Base-by-base conservation (phyloP, 2,888 invertebrate species). In the Metallyticus violacea region DNA sequence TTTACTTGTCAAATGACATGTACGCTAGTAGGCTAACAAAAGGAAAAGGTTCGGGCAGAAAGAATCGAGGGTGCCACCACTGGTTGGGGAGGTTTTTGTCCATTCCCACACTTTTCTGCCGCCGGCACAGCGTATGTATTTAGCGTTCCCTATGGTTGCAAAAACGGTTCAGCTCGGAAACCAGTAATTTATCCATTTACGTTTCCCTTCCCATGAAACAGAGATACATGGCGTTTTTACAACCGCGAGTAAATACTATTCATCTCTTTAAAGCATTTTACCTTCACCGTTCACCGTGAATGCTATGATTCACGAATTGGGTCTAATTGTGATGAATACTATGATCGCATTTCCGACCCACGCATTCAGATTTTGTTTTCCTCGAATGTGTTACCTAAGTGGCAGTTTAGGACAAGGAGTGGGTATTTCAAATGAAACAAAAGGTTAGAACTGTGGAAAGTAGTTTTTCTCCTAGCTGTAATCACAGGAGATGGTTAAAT, bases 51-150 rank as follows among this genome's bases (percentile, higher is more conserved):
- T 62, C 15, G 40, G 22, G 40, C 40, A 62, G 40, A 62, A 62
- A 62, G 40, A 62, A 62, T 62, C 40, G 40, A 22, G 40, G 40
- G 40, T 62, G 40, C 40, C 15, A 62, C 40, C 40, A 62, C 40
- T 62, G 40, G 40, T 15, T 22, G 40, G 40, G 40, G 22, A 22
- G 40, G 40, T 62, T 62, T 62, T 62, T 62, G 40, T n/a, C n/a
- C 26, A 83, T 83, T 83, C 83, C 83, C 83, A 83, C 83, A 83
- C 22, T 82, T 82, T 82, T 25, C 77, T 83, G 83, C 83, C 83
- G 83, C 83, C 83, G 26, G 83, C 28, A 1, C 9, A 83, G 25
- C 40, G 29, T 83, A 77, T 83, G 83, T 77, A 83, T 83, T 83
- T 83, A 83, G 83, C 25, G 83, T 7, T 26, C 30, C 77, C 77